These are phyloP conservation scores for Ceratothoa steindachneri DNA, from an alignment of 2,888 invertebrate species.

Conservation along the genomic window DNA sequence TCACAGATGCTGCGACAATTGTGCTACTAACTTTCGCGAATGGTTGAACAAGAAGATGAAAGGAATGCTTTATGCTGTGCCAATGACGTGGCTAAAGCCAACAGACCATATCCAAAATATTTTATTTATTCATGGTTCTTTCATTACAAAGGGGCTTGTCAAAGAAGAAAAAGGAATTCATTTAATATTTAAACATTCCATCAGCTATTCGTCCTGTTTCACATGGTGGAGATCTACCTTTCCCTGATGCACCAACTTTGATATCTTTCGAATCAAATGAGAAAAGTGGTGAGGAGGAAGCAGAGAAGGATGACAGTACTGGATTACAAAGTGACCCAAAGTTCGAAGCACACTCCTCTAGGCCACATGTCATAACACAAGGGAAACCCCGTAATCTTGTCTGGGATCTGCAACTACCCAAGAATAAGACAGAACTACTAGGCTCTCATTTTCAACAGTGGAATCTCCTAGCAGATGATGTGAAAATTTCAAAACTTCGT, in stretches of 20 bases:
- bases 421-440: neutral
- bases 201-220: neutral
- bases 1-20: neutral
- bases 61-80: neutral
- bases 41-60: conserved; percentile 5
- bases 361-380: neutral
- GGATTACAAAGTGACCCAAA: neutral
- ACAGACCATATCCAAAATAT: conserved; percentile 5
- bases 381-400: neutral
- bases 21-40: neutral
- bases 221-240: neutral
- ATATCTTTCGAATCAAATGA: neutral
- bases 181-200: neutral
- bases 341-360: neutral
- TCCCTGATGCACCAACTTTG: neutral
- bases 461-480: too few species aligned
- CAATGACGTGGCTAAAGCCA: neutral
- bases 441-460: neutral
- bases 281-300: neutral
- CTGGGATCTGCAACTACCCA: neutral
- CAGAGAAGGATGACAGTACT: neutral
- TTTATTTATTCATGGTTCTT: neutral
- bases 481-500: too few species aligned
- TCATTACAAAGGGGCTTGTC: neutral
- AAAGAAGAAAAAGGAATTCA: neutral